Evolutionary conservation across 2,888 invertebrate species (phyloP).

Genomic region (Bruchidius siliquastri): DNA sequence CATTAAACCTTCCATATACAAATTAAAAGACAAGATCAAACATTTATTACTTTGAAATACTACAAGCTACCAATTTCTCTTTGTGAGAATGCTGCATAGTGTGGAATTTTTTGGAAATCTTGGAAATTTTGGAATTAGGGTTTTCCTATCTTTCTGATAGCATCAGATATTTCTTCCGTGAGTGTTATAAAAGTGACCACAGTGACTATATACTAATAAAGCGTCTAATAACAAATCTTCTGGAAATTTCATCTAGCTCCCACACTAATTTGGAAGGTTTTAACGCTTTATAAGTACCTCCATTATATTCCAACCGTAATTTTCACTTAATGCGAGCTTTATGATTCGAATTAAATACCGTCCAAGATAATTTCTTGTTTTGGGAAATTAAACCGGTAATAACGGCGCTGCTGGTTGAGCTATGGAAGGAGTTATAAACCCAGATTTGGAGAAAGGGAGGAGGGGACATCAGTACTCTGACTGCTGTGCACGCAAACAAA

Average conservation of each 20-base stretch:
- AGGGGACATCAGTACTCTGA: neutral
- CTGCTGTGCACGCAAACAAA: neutral
- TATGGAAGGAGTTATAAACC: neutral
- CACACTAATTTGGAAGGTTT: slow-evolving; percentile 18
- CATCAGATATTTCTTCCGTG: no score
- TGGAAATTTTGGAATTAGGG: no score
- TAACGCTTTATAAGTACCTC: slow-evolving; percentile 21
- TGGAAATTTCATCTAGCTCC: neutral
- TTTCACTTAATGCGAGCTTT: slow-evolving; percentile 23
- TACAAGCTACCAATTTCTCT: no score
- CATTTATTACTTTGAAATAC: no score
- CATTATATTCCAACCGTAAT: slow-evolving; percentile 21
- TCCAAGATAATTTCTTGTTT: slow-evolving; percentile 18
- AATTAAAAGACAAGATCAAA: no score
- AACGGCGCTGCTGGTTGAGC: slow-evolving; percentile 4
- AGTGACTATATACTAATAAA: no score
- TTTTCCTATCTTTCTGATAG: no score
- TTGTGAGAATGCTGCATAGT: no score
- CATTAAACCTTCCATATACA: no score
- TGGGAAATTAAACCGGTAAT: slow-evolving; percentile 21
- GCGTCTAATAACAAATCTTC: neutral
- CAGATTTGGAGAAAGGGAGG: neutral
- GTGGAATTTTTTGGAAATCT: no score
- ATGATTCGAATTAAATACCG: slow-evolving; percentile 19
- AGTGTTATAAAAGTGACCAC: no score